phyloP scores from a whole-genome alignment of 2,113 vertebrate genomes.

The Triplophysa dalaica region DNA sequence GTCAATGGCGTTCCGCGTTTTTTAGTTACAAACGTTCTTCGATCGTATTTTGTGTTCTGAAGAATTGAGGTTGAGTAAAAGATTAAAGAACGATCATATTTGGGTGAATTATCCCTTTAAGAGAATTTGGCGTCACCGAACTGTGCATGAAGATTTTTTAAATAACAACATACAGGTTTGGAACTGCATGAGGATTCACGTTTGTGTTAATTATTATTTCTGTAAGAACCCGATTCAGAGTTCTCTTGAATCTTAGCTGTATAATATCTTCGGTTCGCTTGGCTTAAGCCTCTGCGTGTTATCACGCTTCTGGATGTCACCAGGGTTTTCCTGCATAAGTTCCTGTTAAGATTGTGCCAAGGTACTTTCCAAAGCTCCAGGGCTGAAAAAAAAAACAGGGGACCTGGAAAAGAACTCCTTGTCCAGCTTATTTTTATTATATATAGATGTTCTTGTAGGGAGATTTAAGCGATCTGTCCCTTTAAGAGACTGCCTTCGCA shows the following conservation, averaged over 20 bases:
- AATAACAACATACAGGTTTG: too few species aligned
- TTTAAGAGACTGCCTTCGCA: not conserved
- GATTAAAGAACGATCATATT: not conserved
- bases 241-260: not conserved
- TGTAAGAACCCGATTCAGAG: too few species aligned
- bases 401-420: conserved; percentile 12
- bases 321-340: conserved; percentile 30
- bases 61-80: not conserved
- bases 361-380: conserved; percentile 46
- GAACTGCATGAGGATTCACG: too few species aligned
- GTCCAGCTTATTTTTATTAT: conserved; percentile 7
- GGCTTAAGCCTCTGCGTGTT: not conserved
- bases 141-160: too few species aligned
- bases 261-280: too few species aligned
- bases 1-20: too few species aligned
- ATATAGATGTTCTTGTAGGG: not conserved
- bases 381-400: conserved; percentile 16
- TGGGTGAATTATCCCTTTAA: not conserved
- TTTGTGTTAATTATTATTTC: too few species aligned
- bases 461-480: conserved; percentile 5
- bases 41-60: not conserved
- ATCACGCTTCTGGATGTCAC: conserved; percentile 20
- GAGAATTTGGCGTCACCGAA: too few species aligned
- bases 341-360: conserved; percentile 42
- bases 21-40: not conserved